Evolutionary conservation across 2,888 invertebrate genomes (phyloP).

Genomic region (Limnephilus rhombicus): DNA sequence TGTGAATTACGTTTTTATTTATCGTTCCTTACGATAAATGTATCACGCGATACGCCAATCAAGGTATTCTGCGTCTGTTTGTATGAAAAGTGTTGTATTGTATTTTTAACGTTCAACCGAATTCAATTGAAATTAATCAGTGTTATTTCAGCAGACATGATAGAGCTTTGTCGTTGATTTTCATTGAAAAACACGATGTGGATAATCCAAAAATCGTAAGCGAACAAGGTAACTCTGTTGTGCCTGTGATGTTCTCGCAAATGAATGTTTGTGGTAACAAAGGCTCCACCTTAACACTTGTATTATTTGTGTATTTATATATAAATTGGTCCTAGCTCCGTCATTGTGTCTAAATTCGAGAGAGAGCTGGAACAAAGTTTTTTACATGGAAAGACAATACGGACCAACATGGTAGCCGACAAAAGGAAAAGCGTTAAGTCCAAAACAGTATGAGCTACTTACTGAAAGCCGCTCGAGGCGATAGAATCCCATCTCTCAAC

Average conservation of each 20-base stretch:
- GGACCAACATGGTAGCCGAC: background rate
- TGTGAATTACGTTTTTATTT: slow-evolving; percentile 11
- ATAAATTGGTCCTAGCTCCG: background rate
- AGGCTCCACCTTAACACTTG: background rate
- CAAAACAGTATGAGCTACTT: background rate
- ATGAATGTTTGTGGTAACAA: background rate
- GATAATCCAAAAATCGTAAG: background rate
- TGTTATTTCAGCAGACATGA: background rate
- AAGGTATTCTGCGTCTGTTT: background rate
- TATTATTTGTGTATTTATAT: background rate
- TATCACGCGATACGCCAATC: slow-evolving; percentile 7
- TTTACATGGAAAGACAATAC: background rate
- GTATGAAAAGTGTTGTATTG: slow-evolving; percentile 1
- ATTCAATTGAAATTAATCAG: background rate
- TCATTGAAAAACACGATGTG: background rate
- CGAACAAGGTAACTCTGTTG: background rate
- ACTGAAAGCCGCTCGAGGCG: background rate
- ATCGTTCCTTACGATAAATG: background rate
- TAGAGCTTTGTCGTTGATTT: background rate
- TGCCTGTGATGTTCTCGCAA: background rate
- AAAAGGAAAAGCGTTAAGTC: background rate
- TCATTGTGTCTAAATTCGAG: background rate
- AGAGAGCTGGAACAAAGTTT: background rate
- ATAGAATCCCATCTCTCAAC: background rate
- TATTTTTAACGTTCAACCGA: background rate